phyloP scores from a whole-genome alignment of 1,140 invertebrate genomes.

The Phenacoccus solenopsis region DNA sequence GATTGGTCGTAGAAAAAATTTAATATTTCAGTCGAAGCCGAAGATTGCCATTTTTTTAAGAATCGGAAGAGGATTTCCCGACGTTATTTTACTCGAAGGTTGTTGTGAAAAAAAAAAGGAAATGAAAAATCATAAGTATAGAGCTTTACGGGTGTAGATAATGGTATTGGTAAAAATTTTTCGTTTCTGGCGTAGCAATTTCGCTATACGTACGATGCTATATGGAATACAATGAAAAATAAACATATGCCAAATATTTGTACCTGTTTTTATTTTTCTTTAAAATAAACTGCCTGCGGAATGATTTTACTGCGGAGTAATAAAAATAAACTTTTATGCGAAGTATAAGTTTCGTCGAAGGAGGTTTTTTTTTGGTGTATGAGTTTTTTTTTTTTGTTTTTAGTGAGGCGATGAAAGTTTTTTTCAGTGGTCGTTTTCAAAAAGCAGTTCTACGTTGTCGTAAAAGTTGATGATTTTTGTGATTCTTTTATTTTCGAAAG shows the following conservation, averaged over 20 bases:
- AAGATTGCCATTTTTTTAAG: too few relatives aligned
- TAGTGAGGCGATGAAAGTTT: background rate
- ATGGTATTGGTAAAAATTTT: too few relatives aligned
- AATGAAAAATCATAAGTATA: too few relatives aligned
- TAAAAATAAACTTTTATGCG: background rate
- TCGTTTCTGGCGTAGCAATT: too few relatives aligned
- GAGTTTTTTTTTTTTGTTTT: background rate
- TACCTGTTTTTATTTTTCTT: background rate
- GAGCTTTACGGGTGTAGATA: too few relatives aligned
- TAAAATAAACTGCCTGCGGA: background rate
- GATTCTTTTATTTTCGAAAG: background rate
- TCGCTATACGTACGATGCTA: too few relatives aligned
- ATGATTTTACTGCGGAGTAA: background rate
- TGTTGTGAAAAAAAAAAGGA: too few relatives aligned
- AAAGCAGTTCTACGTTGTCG: background rate
- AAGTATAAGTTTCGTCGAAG: background rate
- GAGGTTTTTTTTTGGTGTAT: background rate
- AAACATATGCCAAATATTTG: background rate
- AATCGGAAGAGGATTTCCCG: too few relatives aligned
- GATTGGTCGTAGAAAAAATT: too few relatives aligned
- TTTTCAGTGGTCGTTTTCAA: background rate
- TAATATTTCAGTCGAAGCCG: too few relatives aligned
- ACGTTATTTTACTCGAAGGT: too few relatives aligned
- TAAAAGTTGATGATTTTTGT: background rate
- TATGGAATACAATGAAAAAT: too few relatives aligned